Evolutionary conservation across 2,113 vertebrate species (phyloP).

Genomic region (Alexandromys fortis): DNA sequence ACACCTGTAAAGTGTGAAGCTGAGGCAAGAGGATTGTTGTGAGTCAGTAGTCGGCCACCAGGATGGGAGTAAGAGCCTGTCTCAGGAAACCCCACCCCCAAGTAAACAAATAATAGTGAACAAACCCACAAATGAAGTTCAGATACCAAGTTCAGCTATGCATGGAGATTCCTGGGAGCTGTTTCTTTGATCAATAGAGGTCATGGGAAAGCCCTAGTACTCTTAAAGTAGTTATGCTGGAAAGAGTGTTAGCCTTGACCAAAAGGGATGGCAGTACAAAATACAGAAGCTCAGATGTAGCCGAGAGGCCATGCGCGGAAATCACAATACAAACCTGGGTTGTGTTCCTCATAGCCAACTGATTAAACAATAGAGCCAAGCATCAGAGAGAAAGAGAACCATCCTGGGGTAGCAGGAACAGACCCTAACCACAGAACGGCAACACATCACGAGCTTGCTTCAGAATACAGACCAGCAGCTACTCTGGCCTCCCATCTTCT

Average conservation of each 20-base stretch:
- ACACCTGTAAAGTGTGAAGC: neutral
- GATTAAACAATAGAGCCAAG: neutral
- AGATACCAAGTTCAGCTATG: neutral
- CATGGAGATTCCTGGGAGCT: neutral
- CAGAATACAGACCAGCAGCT: neutral
- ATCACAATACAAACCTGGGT: neutral
- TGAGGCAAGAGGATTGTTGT: neutral
- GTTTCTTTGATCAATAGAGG: neutral
- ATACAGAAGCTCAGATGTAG: neutral
- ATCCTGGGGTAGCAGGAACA: neutral
- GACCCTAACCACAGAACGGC: neutral
- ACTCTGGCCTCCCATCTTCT: too few species aligned
- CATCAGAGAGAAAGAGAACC: neutral
- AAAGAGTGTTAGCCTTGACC: neutral
- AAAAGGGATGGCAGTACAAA: neutral
- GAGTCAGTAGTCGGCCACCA: neutral
- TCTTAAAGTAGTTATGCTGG: neutral
- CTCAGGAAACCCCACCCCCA: neutral
- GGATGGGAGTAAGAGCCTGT: neutral
- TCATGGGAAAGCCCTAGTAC: neutral
- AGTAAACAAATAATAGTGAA: neutral
- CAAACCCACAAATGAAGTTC: neutral
- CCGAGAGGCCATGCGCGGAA: neutral
- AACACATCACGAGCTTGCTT: neutral
- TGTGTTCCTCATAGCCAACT: neutral